Evolutionary conservation across 2,797 vertebrate genomes (phyloP).

Genomic region (Dendrocincla tyrannina): DNA sequence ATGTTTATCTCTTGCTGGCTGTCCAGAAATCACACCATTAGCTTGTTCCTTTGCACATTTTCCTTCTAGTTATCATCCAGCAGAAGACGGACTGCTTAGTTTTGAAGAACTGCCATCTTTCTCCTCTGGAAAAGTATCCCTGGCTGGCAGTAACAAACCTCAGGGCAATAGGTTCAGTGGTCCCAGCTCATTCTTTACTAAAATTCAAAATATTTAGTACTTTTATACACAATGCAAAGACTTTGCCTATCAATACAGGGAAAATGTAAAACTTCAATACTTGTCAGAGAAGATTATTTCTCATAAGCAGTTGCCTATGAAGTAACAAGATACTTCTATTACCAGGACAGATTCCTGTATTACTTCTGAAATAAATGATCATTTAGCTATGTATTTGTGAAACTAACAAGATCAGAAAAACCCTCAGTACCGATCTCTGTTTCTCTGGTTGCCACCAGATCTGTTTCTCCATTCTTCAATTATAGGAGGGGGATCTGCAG

Average conservation of each 20-base stretch:
- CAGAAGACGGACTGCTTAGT: background rate
- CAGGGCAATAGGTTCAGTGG: background rate
- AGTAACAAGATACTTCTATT: background rate
- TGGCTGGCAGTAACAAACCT: background rate
- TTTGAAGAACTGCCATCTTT: background rate
- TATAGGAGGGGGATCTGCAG: slow-evolving; percentile 83
- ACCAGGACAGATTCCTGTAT: background rate
- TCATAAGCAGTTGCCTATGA: background rate
- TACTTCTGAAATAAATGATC: background rate
- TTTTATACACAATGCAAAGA: background rate
- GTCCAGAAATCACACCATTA: background rate
- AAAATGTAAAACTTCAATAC: background rate
- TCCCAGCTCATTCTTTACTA: background rate
- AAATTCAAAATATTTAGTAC: background rate
- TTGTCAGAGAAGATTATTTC: background rate
- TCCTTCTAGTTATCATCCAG: background rate
- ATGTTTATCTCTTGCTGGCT: background rate
- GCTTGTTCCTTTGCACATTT: background rate
- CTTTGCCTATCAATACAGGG: background rate
- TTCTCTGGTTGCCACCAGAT: slow-evolving; percentile 81
- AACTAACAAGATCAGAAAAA: background rate
- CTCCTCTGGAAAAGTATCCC: background rate
- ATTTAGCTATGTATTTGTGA: background rate
- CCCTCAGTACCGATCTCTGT: slow-evolving; percentile 81
- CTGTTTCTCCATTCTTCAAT: slow-evolving; percentile 88